Evolutionary conservation across 2,113 vertebrate species (phyloP), one percentile per base, ranked within the genome.

Genomic region (Lonchura striata): DNA sequence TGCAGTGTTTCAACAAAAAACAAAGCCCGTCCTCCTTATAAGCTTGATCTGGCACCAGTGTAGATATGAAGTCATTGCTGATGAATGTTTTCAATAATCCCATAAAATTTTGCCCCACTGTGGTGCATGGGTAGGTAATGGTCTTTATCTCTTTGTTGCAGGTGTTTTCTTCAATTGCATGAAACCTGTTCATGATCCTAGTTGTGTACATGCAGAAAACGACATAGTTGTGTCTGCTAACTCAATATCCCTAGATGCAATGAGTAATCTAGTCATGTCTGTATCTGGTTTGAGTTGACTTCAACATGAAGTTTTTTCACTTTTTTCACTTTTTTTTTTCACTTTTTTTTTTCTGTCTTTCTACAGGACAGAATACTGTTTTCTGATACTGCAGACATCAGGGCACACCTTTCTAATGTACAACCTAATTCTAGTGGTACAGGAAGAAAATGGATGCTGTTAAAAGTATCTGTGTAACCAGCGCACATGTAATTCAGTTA

Each of bases 81-180:
- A 82, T 89, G 93, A 95, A 85, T 94, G 35, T 95, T 97, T 97
- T 57, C 59, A 94, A 81, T 94, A 96, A 96, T 94, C 60, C 47
- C 46, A 76, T 57, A 61, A 24, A 90, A 70, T 78, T 96, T 93
- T 96, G 60, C 92, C 79, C 68, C 25, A 59, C n/a, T 86, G 23
- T 78, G 18, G 8, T 21, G 78, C 33, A 31, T 76, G 46, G 60
- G 76, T 93, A 92, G 75, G 66, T 80, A 92, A 69, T 80, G 41
- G 76, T 94, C 71, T 95, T 95, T 97, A 94, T 97, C 95, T 95
- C 54, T 96, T 94, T 83, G 88, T 56, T 95, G 59, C 68, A 95
- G 70, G 91, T 97, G 50, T 85, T 87, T 95, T 96, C 83, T 90
- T 72, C 65, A 94, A 44, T 88, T 87, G 31, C 33, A 65, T 94